Conservation (phyloP, 2,888 invertebrate genomes). For the Drosophila neotestacea region DNA sequence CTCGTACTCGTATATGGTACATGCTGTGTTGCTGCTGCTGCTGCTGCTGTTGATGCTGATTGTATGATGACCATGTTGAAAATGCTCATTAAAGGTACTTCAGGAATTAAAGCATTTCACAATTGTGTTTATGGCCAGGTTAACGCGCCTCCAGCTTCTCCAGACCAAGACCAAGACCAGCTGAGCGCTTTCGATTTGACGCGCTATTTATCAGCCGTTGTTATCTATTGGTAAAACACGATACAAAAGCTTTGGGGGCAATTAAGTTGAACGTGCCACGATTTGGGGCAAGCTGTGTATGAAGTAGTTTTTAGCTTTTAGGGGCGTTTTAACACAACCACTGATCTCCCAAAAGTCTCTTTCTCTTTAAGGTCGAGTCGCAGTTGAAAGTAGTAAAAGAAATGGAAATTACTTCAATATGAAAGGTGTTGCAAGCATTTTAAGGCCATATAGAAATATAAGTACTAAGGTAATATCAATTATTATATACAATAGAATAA, state of each 20-base stretch:
- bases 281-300: conserved; percentile 43
- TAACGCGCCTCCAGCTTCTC: conserved; percentile 34
- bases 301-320: conserved; percentile 8
- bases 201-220: conserved; percentile 78
- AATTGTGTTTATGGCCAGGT: conserved; percentile 74
- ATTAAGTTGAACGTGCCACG: conserved; percentile 67
- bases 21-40: conserved; percentile 31
- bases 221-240: conserved; percentile 64
- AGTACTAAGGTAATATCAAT: neutral
- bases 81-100: conserved; percentile 82
- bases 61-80: conserved; percentile 82
- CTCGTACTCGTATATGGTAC: conserved; percentile 17
- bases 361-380: conserved; percentile 22
- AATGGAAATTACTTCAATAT: conserved; percentile 32
- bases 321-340: conserved; percentile 53
- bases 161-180: neutral
- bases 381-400: neutral
- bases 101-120: conserved; percentile 80
- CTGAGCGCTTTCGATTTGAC: conserved; percentile 67
- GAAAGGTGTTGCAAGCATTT: neutral
- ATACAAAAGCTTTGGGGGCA: conserved; percentile 56
- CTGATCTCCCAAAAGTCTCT: conserved; percentile 27
- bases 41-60: conserved; percentile 54
- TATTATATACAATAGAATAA: neutral
- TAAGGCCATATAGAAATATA: neutral